Evolutionary conservation across 1,140 invertebrate species (phyloP).

Genomic region (Ganaspis sp.): DNA sequence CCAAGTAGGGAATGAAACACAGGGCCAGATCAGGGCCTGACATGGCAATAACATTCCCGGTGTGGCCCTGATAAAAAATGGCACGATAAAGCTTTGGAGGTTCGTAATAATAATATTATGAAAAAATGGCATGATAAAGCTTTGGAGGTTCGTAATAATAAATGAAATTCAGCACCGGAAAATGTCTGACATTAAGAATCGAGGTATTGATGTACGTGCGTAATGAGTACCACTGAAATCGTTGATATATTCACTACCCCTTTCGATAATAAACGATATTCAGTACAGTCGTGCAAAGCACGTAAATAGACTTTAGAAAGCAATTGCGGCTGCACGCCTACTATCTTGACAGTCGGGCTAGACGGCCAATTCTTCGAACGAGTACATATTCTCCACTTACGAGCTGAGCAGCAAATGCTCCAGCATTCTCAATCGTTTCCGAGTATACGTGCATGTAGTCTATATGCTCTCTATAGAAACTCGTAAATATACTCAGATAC

Average conservation of each 20-base stretch:
- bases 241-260: not conserved
- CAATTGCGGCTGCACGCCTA: conserved; percentile 6
- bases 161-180: not conserved
- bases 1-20: too few species aligned
- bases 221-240: too few species aligned
- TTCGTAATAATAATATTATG: too few species aligned
- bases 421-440: conserved; percentile 13
- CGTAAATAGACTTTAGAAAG: conserved; percentile 27
- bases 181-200: not conserved
- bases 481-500: conserved; percentile 23
- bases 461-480: conserved; percentile 1
- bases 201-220: too few species aligned
- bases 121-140: too few species aligned
- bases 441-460: not conserved
- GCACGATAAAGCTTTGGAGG: too few species aligned
- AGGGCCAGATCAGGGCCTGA: too few species aligned
- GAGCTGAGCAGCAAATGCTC: conserved; percentile 5
- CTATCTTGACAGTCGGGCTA: conserved; percentile 13
- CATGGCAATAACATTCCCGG: too few species aligned
- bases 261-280: conserved; percentile 16
- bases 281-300: not conserved
- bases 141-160: too few species aligned
- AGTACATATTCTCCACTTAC: conserved; percentile 2
- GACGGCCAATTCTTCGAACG: conserved; percentile 3
- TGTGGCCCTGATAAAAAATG: too few species aligned